Conservation (phyloP, 2,113 vertebrate species). For the Protobothrops mucrosquamatus region DNA sequence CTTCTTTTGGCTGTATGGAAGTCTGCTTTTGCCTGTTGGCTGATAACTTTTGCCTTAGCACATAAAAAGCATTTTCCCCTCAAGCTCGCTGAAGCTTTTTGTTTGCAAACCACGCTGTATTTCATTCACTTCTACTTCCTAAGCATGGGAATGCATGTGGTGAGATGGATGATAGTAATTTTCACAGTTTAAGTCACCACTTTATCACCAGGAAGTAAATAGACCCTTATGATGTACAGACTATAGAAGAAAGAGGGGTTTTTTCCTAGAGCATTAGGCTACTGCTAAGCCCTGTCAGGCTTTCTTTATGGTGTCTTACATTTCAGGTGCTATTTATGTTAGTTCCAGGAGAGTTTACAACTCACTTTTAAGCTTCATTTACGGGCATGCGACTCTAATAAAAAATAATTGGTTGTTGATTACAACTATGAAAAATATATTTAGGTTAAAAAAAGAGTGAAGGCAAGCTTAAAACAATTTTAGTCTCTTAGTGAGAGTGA, state of each 20-base stretch:
- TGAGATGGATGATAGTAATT: constrained; percentile 81
- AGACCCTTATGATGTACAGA: constrained; percentile 46
- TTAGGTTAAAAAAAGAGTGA: not conserved
- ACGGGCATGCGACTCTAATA: constrained; percentile 3
- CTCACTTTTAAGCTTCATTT: constrained; percentile 34
- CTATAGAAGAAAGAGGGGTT: constrained; percentile 29
- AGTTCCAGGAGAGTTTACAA: constrained; percentile 20
- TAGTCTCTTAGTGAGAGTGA: not conserved
- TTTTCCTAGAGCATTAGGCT: constrained; percentile 17
- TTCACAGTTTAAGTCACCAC: constrained; percentile 66
- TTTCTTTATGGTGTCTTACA: constrained; percentile 46
- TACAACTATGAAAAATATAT: constrained; percentile 2
- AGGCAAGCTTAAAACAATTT: not conserved
- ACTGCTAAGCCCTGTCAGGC: constrained; percentile 50
- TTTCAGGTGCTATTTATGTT: constrained; percentile 40
- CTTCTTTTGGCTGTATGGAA: constrained; percentile 18
- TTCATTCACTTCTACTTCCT: constrained; percentile 45
- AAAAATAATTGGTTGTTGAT: constrained; percentile 20
- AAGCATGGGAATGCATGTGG: constrained; percentile 44
- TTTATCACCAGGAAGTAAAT: constrained; percentile 73
- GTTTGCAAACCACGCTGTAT: constrained; percentile 42
- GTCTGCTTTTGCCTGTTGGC: not conserved
- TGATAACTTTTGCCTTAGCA: constrained; percentile 27
- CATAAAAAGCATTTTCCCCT: not conserved
- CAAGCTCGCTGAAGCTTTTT: constrained; percentile 35